Base-by-base conservation (phyloP, 2,113 vertebrate species). In the Rhinoderma darwinii region DNA sequence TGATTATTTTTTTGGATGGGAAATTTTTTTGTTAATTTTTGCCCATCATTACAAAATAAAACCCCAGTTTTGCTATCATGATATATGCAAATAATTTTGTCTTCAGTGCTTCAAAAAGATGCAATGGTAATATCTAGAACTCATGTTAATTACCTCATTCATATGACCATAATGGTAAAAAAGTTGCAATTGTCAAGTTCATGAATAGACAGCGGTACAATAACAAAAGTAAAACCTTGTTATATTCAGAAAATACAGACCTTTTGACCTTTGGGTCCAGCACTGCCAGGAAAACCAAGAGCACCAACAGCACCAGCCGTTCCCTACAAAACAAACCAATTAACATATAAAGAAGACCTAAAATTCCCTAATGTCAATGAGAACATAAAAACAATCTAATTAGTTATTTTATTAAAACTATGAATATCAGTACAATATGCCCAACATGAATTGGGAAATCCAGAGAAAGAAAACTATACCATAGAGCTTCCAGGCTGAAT, bases 231-330 rank as follows among this genome's bases (percentile, higher is more conserved):
- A 61, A 61, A 27, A 27, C 44, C 5, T 47, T 4, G 3, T 41
- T 50, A 50, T 77, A 18, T 54, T 78, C n/a, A 56, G 43, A 37
- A 10, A 3, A 50, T 2, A 84, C 89, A 56, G 88, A 96, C 97
- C 96, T 97, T 96, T 88, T 72, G 89, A 90, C 96, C 97, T 51
- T 76, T 92, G 3, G 43, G 27, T 11, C 97, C 97, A 14, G 47
- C 73, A 43, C 89, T 93, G 77, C 96, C 96, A 44, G 2, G 35
- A 17, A 82, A 84, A 44, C 96, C 85, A 1, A 39, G 59, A 86
- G 1, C 30, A 20, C 91, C 96, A 72, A 50, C 63, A 0, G 0
- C 1, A 0, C 94, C 94, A 79, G 89, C 84, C 87, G 3, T 70
- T 32, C 91, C 94, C 91, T 94, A 84, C 6, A 89, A 90, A 35